Evolutionary conservation across 1,140 invertebrate species (phyloP).

Genomic region (Metaphire vulgaris): DNA sequence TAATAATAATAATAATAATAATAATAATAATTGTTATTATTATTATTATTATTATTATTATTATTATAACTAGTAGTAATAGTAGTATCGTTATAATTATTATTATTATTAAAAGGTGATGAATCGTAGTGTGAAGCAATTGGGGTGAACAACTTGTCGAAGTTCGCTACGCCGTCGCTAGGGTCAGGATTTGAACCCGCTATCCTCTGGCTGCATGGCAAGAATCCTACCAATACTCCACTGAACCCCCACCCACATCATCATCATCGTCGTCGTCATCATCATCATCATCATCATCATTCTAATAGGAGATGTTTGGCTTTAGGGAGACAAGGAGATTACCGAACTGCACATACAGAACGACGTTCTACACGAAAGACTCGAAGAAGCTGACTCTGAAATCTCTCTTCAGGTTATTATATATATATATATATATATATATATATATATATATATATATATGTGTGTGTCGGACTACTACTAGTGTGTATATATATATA

Average conservation of each 20-base stretch:
- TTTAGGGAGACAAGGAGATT: slow-evolving; percentile 48
- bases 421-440: slow-evolving; percentile 4
- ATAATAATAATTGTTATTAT: background rate
- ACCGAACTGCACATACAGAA: slow-evolving; percentile 44
- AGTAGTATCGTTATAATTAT: background rate
- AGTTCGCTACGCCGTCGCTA: too few relatives aligned
- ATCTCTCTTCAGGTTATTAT: slow-evolving; percentile 39
- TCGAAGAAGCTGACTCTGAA: slow-evolving; percentile 46
- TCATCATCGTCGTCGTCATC: background rate
- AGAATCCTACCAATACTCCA: too few relatives aligned
- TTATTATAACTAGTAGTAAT: background rate
- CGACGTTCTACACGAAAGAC: slow-evolving; percentile 45
- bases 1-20: slow-evolving; percentile 1
- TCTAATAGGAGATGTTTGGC: background rate
- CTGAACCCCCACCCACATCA: background rate
- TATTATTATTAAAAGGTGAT: slow-evolving; percentile 4
- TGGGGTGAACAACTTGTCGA: too few relatives aligned
- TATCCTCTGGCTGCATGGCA: too few relatives aligned
- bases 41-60: background rate
- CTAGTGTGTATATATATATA: background rate
- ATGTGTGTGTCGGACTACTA: background rate
- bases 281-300: slow-evolving; percentile 3
- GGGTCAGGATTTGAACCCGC: too few relatives aligned
- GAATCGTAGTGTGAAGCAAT: too few relatives aligned
- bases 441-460: slow-evolving; percentile 4